phyloP scores from a whole-genome alignment of 2,888 invertebrate species.

The Hyles lineata region DNA sequence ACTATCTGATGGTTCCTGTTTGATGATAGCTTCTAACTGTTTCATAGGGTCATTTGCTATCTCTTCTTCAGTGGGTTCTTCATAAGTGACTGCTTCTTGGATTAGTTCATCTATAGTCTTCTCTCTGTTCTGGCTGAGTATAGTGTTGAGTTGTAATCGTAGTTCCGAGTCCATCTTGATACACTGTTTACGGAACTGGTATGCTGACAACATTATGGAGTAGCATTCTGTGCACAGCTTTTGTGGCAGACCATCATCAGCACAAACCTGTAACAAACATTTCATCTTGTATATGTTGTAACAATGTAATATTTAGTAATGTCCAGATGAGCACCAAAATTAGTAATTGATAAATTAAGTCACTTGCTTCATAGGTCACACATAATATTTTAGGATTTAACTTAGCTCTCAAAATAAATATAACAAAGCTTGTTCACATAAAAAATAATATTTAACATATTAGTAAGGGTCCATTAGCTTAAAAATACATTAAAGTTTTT shows the following conservation, averaged over 20 bases:
- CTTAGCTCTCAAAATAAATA: no score
- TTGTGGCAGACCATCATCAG: slow-evolving; percentile 75
- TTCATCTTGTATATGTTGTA: background rate
- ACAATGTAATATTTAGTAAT: background rate
- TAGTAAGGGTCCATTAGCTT: no score
- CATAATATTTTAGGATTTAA: no score
- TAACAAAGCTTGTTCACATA: no score
- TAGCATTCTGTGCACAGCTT: slow-evolving; percentile 74
- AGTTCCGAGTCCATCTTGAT: slow-evolving; percentile 77
- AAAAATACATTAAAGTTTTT: no score
- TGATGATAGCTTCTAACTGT: slow-evolving; percentile 72
- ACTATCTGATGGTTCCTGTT: slow-evolving; percentile 71
- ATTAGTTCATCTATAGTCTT: slow-evolving; percentile 43
- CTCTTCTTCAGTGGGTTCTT: slow-evolving; percentile 52
- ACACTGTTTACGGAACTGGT: slow-evolving; percentile 75
- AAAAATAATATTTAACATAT: no score
- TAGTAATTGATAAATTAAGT: no score
- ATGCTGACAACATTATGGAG: slow-evolving; percentile 66
- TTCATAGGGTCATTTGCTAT: slow-evolving; percentile 69
- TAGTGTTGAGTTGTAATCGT: slow-evolving; percentile 63
- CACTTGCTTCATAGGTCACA: no score
- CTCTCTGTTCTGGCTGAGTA: slow-evolving; percentile 54
- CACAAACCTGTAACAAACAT: slow-evolving; percentile 65
- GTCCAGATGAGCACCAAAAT: no score
- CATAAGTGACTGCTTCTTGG: slow-evolving; percentile 35